phyloP scores from a whole-genome alignment of 2,113 vertebrate species.

The Galbula dea region DNA sequence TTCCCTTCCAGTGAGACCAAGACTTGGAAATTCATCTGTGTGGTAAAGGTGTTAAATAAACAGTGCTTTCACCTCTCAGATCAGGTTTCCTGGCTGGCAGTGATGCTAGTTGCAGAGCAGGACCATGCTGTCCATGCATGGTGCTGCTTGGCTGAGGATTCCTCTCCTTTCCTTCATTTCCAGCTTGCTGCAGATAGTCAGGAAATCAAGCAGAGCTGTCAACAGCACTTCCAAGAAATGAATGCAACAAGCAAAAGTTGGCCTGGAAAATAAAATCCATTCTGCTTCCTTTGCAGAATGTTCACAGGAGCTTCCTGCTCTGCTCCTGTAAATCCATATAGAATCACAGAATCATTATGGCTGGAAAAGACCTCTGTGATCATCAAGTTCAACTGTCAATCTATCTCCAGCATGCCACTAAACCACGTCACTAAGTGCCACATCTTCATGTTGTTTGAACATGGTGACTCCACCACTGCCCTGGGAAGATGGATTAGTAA shows the following conservation, averaged over 20 bases:
- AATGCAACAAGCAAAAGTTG: neutral
- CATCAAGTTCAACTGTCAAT: too few species aligned
- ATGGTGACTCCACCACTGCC: too few species aligned
- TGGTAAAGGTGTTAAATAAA: neutral
- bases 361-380: too few species aligned
- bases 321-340: too few species aligned
- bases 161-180: neutral
- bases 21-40: neutral
- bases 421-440: too few species aligned
- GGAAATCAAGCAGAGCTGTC: neutral
- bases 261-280: neutral
- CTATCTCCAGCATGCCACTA: too few species aligned
- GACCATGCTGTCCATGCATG: fast-evolving
- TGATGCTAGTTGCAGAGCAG: neutral
- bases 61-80: neutral
- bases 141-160: neutral
- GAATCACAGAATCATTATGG: too few species aligned
- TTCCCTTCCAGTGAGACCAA: neutral
- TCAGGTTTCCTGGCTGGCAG: neutral
- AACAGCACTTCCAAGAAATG: neutral
- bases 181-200: fast-evolving
- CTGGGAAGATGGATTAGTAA: too few species aligned
- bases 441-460: too few species aligned
- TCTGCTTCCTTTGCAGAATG: neutral
- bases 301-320: neutral